Evolutionary conservation across 2,797 vertebrate species (phyloP).

Genomic region (Tarsius wallacei): DNA sequence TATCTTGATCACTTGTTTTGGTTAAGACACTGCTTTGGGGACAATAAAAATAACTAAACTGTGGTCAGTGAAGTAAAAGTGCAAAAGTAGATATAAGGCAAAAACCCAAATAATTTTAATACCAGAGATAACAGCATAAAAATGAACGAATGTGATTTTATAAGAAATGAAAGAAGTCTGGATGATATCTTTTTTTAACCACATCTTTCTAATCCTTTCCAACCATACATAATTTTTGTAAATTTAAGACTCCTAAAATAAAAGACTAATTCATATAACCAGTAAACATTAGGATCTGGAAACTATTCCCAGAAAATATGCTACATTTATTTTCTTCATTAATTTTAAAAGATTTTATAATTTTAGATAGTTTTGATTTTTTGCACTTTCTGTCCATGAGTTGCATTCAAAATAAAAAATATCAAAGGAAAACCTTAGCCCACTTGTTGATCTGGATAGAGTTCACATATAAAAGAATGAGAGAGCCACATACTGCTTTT

Average conservation of each 20-base stretch:
- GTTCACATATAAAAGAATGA: not conserved
- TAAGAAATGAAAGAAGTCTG: constrained; percentile 1
- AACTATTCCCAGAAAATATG: not conserved
- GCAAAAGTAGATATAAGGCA: not conserved
- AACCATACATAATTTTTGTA: not conserved
- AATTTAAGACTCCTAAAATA: not conserved
- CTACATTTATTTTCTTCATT: not conserved
- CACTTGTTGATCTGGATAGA: not conserved
- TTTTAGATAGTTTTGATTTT: not conserved
- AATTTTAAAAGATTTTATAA: not conserved
- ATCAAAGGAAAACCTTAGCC: not conserved
- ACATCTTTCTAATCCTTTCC: not conserved
- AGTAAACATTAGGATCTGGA: not conserved
- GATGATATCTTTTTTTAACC: not conserved
- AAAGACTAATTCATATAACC: not conserved
- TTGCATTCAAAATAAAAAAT: not conserved
- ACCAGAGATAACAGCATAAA: not conserved
- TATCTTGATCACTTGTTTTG: not conserved
- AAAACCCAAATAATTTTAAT: constrained; percentile 8
- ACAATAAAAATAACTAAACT: not conserved
- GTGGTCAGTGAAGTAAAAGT: not conserved
- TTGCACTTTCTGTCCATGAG: not conserved
- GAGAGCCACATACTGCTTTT: not conserved
- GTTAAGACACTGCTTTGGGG: not conserved
- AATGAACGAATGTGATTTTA: not conserved